Evolutionary conservation across 2,113 vertebrate species (phyloP).

Genomic region (Perca fluviatilis): DNA sequence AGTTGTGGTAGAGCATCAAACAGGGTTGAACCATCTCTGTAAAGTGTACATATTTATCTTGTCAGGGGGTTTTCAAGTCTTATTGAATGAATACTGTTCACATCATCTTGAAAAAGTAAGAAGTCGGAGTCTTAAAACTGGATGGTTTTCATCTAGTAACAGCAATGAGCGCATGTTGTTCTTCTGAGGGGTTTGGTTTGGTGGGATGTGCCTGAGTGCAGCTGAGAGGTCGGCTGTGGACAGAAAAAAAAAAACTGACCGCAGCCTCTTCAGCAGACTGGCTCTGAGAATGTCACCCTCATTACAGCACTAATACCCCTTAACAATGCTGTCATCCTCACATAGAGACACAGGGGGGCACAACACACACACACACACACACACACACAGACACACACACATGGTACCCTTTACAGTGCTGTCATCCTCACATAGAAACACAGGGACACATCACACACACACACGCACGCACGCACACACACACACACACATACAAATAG

Average conservation of each 20-base stretch:
- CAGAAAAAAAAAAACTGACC: slow-evolving; percentile 22
- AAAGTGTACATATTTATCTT: neutral
- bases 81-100: neutral
- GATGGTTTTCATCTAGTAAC: slow-evolving; percentile 14
- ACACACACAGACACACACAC: neutral
- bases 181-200: slow-evolving; percentile 34
- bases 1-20: neutral
- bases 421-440: slow-evolving; percentile 35
- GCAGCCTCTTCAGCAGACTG: slow-evolving; percentile 23
- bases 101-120: neutral
- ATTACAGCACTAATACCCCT: slow-evolving; percentile 60
- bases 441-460: neutral
- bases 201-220: slow-evolving; percentile 5
- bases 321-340: slow-evolving; percentile 44
- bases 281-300: slow-evolving; percentile 63
- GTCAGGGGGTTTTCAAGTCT: neutral
- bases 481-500: slow-evolving; percentile 6
- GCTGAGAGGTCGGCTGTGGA: slow-evolving; percentile 39
- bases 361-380: slow-evolving; percentile 2
- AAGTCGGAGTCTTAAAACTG: neutral
- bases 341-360: slow-evolving; percentile 6
- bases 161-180: slow-evolving; percentile 20
- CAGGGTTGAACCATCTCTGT: neutral
- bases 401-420: slow-evolving; percentile 42
- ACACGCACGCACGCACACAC: slow-evolving; percentile 13